phyloP scores from a whole-genome alignment of 2,797 vertebrate genomes.

The Varecia variegata region DNA sequence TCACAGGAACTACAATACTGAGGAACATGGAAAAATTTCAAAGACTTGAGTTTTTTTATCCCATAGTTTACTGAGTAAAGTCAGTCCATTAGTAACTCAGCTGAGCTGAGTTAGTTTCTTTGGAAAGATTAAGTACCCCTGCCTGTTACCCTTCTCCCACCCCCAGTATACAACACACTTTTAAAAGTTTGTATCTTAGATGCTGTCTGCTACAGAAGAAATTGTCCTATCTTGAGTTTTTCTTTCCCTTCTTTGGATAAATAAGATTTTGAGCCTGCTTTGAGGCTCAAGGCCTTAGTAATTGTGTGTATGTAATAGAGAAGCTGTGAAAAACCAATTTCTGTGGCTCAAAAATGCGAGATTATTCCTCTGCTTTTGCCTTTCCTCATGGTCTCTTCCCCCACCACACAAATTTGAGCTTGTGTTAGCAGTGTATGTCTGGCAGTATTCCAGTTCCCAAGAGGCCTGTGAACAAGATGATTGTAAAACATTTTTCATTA shows the following conservation, averaged over 20 bases:
- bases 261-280: background rate
- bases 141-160: too few species aligned
- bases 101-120: background rate
- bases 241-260: constrained; percentile 29
- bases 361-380: background rate
- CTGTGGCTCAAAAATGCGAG: background rate
- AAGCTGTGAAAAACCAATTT: background rate
- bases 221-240: background rate
- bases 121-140: background rate
- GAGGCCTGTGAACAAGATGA: background rate
- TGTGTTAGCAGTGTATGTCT: background rate
- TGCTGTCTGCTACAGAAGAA: background rate
- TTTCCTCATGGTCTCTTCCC: background rate
- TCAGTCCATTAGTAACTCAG: background rate
- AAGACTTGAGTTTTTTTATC: background rate
- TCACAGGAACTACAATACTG: background rate
- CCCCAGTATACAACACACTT: background rate
- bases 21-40: background rate
- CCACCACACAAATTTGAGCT: background rate
- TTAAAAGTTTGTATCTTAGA: background rate
- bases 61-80: background rate
- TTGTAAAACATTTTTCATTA: constrained; percentile 33
- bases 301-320: background rate
- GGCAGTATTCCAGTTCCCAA: background rate
- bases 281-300: background rate